These are phyloP conservation scores for Spongia lamella DNA, from an alignment of 37 sponge, comb jelly and placozoan species.

Conservation along the genomic window DNA sequence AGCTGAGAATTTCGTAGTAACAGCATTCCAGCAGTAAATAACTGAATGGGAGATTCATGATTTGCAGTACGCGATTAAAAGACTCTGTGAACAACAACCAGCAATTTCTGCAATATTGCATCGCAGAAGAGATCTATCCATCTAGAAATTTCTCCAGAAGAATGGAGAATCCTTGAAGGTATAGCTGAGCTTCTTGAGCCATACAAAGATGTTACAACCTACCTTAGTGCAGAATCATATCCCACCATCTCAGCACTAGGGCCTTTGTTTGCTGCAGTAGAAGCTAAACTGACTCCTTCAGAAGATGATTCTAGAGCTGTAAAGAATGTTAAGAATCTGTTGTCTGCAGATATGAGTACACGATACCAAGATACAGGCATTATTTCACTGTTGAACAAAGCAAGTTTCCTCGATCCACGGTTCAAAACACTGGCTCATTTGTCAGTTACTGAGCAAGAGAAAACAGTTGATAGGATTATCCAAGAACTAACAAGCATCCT, in stretches of 20 bases:
- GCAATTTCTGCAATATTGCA: constrained; percentile 23
- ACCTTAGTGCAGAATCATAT: constrained; percentile 15
- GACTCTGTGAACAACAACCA: constrained; percentile 32
- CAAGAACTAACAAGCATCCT: too few relatives aligned
- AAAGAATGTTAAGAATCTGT: not conserved
- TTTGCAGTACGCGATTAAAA: not conserved
- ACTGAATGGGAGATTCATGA: not conserved
- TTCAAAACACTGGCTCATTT: constrained; percentile 5
- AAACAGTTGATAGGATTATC: not conserved
- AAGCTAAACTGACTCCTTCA: not conserved
- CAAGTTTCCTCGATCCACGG: constrained; percentile 8
- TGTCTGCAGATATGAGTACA: not conserved
- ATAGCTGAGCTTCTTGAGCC: constrained; percentile 7
- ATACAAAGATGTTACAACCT: constrained; percentile 21
- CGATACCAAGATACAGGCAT: not conserved
- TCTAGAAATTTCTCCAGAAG: constrained; percentile 16
- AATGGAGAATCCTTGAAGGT: constrained; percentile 27
- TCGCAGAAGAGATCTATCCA: constrained; percentile 1
- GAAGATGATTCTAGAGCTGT: not conserved
- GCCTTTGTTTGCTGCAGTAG: constrained; percentile 1
- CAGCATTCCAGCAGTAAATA: too few relatives aligned
- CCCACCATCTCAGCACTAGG: constrained; percentile 16
- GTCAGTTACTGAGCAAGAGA: not conserved
- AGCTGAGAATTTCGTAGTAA: too few relatives aligned
- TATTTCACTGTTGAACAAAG: not conserved